Base-by-base conservation (phyloP, 2,113 vertebrate species). In the Sturnus vulgaris region DNA sequence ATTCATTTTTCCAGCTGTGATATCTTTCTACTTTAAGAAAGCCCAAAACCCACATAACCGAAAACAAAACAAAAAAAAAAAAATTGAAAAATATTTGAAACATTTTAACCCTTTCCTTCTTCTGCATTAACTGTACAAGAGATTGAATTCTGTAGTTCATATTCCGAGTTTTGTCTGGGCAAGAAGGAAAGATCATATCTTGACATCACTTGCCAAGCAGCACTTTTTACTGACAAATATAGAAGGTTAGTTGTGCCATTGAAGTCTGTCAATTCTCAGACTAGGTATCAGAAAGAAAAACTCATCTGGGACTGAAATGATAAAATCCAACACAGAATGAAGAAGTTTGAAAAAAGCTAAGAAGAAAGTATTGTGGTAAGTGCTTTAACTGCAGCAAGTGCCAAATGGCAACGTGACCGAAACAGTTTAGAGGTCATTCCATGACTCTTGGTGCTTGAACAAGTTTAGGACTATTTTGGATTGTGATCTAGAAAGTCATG, bases 11-110 rank as follows among this genome's bases (percentile, higher is more conserved):
- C 37, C 59, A 71, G n/a, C 27, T 76, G 11, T 23, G 17, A 42
- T 30, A 44, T 10, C 39, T 27, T 76, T 14, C 10, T 72, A 42
- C 18, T 71, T 66, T 35, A 57, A 65, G 21, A 65, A 44, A 8
- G 0, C 1, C 15, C 16, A 7, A 47, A 33, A 31, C 10, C 5
- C 23, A 57, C 0, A 0, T 33, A 82, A 39, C 7, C 33, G 22
- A 10, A 73, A 42, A 42, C 5, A 42, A 42, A 42, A 15, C 40
- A 77, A 22, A 57, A 14, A 42, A 39, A 77, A 22, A 57, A 14
- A 42, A 39, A 1, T 0, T 3, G 4, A 39, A 39, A 39, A 39
- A 39, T 39, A 39, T 39, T 39, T 39, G 7, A 57, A 77, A 44
- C 11, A 11, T 18, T 46, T 4, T 25, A 56, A 47, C 12, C 12